phyloP scores from a whole-genome alignment of 2,888 invertebrate genomes.

The Phyllotreta cruciferae region DNA sequence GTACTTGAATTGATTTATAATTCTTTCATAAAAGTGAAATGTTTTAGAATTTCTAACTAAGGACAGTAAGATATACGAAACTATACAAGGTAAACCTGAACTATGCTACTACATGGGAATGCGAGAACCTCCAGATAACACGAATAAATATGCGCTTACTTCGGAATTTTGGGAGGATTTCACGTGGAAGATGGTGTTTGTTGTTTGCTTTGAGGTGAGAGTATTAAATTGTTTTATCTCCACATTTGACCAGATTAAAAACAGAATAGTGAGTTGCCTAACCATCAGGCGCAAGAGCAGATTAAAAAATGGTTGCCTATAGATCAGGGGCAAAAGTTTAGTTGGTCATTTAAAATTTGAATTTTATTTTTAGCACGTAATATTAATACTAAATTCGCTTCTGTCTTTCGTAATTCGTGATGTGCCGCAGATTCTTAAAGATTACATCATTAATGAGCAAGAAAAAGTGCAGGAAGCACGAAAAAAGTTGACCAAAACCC shows the following conservation, averaged over 20 bases:
- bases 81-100: conserved; percentile 10
- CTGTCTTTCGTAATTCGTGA: conserved; percentile 64
- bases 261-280: no score
- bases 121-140: conserved; percentile 50
- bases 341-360: neutral
- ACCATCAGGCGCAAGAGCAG: no score
- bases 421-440: conserved; percentile 9
- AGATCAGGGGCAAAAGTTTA: no score
- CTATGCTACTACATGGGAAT: conserved; percentile 59
- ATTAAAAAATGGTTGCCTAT: no score
- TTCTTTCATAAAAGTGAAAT: no score
- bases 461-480: conserved; percentile 21
- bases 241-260: no score
- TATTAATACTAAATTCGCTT: conserved; percentile 66
- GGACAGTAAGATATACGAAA: conserved; percentile 36
- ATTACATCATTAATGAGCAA: conserved; percentile 24
- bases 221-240: neutral
- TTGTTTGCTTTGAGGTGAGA: conserved; percentile 68
- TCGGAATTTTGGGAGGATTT: conserved; percentile 66
- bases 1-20: no score
- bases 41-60: conserved; percentile 41
- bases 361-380: conserved; percentile 59
- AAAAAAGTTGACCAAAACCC: conserved; percentile 34
- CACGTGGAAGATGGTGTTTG: conserved; percentile 65
- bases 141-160: conserved; percentile 56